phyloP scores from a whole-genome alignment of 2,888 invertebrate species.

The Andrena haemorrhoa region DNA sequence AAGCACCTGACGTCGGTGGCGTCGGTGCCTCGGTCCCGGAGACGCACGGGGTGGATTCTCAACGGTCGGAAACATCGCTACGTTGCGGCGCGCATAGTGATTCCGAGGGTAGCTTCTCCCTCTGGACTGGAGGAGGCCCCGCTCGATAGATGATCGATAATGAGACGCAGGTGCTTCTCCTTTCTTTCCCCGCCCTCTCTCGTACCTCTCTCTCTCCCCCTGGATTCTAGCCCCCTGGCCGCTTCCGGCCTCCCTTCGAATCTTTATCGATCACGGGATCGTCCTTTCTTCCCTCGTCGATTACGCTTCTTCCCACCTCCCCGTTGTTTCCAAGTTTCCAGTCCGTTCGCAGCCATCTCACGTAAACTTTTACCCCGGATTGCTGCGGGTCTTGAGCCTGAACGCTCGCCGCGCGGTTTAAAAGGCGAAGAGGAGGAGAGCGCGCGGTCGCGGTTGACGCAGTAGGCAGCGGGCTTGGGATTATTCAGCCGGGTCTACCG shows the following conservation, averaged over 20 bases:
- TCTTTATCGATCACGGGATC: not conserved
- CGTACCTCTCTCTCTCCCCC: not conserved
- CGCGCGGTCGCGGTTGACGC: conserved; percentile 7
- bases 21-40: conserved; percentile 29
- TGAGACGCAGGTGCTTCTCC: conserved; percentile 75
- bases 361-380: not conserved
- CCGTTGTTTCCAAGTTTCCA: not conserved
- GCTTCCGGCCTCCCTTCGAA: conserved; percentile 18
- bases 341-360: too few relatives aligned
- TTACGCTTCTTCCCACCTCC: not conserved
- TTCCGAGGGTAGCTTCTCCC: conserved; percentile 58
- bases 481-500: conserved; percentile 21
- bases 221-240: not conserved
- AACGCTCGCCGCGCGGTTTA: not conserved
- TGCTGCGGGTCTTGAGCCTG: not conserved
- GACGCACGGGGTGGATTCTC: conserved; percentile 74
- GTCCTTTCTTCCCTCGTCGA: not conserved
- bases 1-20: conserved; percentile 81
- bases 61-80: conserved; percentile 65
- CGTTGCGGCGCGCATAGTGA: conserved; percentile 43
- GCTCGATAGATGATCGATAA: conserved; percentile 78
- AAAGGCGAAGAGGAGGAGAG: not conserved
- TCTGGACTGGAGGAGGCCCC: conserved; percentile 63
- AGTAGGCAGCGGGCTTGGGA: conserved; percentile 4
- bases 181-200: conserved; percentile 11